Base-by-base conservation (phyloP, 2,888 invertebrate species). In the Troides helena region DNA sequence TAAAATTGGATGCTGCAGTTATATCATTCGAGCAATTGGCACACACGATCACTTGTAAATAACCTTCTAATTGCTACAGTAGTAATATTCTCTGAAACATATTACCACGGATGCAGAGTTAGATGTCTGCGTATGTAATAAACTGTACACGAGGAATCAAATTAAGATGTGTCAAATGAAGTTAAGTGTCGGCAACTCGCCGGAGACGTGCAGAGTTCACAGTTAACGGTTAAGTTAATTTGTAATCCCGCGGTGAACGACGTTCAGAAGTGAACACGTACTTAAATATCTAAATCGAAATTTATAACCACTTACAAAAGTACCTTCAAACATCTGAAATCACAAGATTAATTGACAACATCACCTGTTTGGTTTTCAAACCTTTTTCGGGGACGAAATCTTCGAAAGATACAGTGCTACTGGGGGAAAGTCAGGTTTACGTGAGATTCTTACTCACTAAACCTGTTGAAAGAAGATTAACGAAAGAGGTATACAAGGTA, bases 91-190 rank as follows among this genome's bases (percentile, higher is more conserved):
- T 18, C 25, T n/a, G 3, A 43, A 65, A 59, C 46, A n/a, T 60
- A 66, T 59, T 66, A 50, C 25, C 23, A 67, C 8, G 56, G 43
- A 62, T 43, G 58, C 58, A 63, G 50, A 43, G 21, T 53, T 39
- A 46, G 30, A 63, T n/a, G 58, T 46, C 39, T 69, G 65, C 64
- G 25, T 50, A 58, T 46, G 58, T 62, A 62, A 69, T 65, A 65
- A 65, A 69, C 46, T 23, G 60, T 59, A 70, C 58, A 30, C 39
- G 23, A 53, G 53, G 7, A 60, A 88, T 88, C 83, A 81, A 82
- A 83, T 89, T 86, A 84, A 78, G 74, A 80, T 80, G 85, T 86
- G 87, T 88, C 87, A 85, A 84, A 84, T 79, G 80, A 81, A 80
- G 77, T 64, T 67, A 67, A 76, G 78, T 80, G 80, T 80, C 78